Evolutionary conservation across 2,113 vertebrate species (phyloP), one percentile per base, ranked within the genome.

Genomic region (Thomomys bottae): DNA sequence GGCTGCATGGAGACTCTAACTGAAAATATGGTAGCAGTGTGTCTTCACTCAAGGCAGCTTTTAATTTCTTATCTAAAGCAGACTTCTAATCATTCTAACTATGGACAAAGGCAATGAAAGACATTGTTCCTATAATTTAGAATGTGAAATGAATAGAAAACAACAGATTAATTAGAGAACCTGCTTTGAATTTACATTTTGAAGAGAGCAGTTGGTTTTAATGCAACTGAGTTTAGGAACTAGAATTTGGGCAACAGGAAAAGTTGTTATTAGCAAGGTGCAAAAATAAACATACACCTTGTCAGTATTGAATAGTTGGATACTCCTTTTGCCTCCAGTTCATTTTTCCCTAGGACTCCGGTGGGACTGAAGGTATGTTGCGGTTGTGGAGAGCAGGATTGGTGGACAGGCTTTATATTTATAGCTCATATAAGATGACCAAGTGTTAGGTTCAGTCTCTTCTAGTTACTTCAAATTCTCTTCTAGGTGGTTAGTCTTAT

Each of bases 91-190:
- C 86, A 82, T 34, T 40, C 24, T 93, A 70, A 18, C 64, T 14
- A 86, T 20, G 30, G 34, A 88, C 23, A 90, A 67, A 91, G 34
- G 49, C 77, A 85, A 40, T 82, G 71, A 85, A 38, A 90, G 75
- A 42, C n/a, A 79, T 66, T 36, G n/a, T 20, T 57, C 21, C 38
- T 94, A 85, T 17, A 86, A 85, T 75, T 91, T 85, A 79, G 36
- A 71, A 94, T 85, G 68, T 54, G 91, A 91, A 80, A 89, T 90
- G 78, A 72, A 70, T 24, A 73, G 77, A 96, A 92, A n/a, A 89
- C 78, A 94, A 57, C 88, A 76, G 79, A 88, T 88, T 94, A 94
- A 91, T 94, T 94, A 94, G 64, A 82, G 54, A 95, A 90, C 85
- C 89, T 80, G 54, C 30, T 88, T 88, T 75, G 67, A 86, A 92